Evolutionary conservation across 2,888 invertebrate genomes (phyloP).

Genomic region (Andrena chrysosceles): DNA sequence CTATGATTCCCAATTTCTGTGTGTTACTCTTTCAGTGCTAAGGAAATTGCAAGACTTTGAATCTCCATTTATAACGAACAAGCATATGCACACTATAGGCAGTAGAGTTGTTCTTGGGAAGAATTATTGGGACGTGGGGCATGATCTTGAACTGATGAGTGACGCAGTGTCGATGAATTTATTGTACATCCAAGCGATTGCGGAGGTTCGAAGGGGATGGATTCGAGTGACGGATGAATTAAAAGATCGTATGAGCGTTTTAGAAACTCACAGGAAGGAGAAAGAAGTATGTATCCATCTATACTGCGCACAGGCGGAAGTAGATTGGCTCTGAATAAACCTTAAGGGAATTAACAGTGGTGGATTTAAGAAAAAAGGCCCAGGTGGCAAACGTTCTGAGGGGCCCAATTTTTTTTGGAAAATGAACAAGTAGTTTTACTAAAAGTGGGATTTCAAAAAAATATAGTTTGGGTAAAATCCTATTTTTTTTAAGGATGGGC

Average conservation of each 20-base stretch:
- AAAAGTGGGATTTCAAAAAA: too few relatives aligned
- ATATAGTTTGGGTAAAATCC: too few relatives aligned
- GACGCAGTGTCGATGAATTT: constrained; percentile 94
- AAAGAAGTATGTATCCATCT: constrained; percentile 88
- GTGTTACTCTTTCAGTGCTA: constrained; percentile 86
- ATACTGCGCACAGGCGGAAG: background rate
- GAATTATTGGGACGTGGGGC: constrained; percentile 95
- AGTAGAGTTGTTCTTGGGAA: constrained; percentile 94
- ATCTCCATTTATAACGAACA: constrained; percentile 97
- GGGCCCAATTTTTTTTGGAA: too few relatives aligned
- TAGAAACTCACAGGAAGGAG: constrained; percentile 92
- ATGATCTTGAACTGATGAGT: constrained; percentile 93
- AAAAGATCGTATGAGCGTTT: constrained; percentile 88
- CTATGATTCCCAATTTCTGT: background rate
- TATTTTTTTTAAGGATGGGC: too few relatives aligned
- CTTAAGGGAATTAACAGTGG: background rate
- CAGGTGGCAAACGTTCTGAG: too few relatives aligned
- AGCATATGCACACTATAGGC: constrained; percentile 88
- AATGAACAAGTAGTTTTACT: too few relatives aligned
- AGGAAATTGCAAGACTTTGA: constrained; percentile 98
- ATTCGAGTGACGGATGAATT: constrained; percentile 90
- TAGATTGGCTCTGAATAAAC: constrained; percentile 1
- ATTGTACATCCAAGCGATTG: constrained; percentile 94
- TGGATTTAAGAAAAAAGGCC: too few relatives aligned
- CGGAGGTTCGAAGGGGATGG: constrained; percentile 96